Base-by-base conservation (phyloP, 92 coral and sea anemone species). In the Actinernus sp. region DNA sequence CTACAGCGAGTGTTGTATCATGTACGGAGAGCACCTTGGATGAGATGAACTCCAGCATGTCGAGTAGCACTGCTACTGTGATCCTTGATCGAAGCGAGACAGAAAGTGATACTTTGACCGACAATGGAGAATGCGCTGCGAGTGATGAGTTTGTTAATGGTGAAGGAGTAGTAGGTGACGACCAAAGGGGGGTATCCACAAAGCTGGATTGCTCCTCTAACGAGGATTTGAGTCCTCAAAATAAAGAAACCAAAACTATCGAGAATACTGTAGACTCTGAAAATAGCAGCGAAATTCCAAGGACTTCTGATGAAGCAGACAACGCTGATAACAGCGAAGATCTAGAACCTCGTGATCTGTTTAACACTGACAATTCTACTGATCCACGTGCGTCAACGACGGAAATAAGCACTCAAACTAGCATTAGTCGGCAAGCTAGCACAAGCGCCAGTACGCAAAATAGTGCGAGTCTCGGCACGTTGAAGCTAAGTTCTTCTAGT, bases 1-100 rank as follows among this genome's bases (percentile, higher is more conserved):
- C n/a, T n/a, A 55, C 49, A 5, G 66, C 69, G 8, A 68, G 84
- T 71, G 36, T 77, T 28, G 53, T 64, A 26, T 67, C 85, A 5
- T 65, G 65, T 7, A n/a, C 26, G 11, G 80, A 69, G 40, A 76
- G 74, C 26, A 55, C 56, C 37, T 58, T 34, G 9, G 40, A 55
- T 32, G 91, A 78, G 19, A 16, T 88, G 21, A 73, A 50, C 51
- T 76, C 65, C 29, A 93, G 96, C 32, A 50, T 93, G 90, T 67
- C 93, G 0, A 91, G 97, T 34, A 93, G 98, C 30, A 58, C 89
- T 7, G 78, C 87, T 26, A 93, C 98, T 0, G 61, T 93, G 7
- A 76, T 89, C 32, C 88, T 86, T 5, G 91, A 82, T 3, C 64
- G 76, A 27, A 59, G 61, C 45, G 91, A 74, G 11, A 71, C 57